Percentiles rank a stretch among this genome's conserved stretches.
phyloP scores from a whole-genome alignment of 1,140 invertebrate genomes.

The Chironomus tepperi region DNA sequence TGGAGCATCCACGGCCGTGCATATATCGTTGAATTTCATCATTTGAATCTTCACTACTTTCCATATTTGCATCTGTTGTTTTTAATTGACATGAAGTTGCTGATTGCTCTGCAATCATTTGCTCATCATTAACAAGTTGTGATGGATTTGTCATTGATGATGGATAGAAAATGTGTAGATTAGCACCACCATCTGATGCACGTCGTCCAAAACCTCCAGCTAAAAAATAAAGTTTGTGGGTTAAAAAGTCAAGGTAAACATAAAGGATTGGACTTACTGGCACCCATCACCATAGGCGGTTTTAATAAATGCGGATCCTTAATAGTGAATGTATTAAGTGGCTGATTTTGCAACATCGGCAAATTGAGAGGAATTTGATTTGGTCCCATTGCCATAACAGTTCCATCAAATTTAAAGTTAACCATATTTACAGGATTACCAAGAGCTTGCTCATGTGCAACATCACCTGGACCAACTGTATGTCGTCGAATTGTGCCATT shows the following conservation, averaged over 20 bases:
- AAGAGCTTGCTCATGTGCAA: slow-evolving; percentile 60
- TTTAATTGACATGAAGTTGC: slow-evolving; percentile 15
- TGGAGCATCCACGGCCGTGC: slow-evolving; percentile 55
- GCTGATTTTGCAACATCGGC: slow-evolving; percentile 63
- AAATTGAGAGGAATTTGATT: slow-evolving; percentile 63
- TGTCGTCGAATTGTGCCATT: slow-evolving; percentile 59
- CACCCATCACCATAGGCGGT: slow-evolving; percentile 79
- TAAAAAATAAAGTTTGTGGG: slow-evolving; percentile 32
- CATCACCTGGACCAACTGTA: slow-evolving; percentile 86
- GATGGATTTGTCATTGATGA: slow-evolving; percentile 32
- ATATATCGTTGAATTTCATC: slow-evolving; percentile 50
- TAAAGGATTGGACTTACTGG: slow-evolving; percentile 50
- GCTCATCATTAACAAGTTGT: slow-evolving; percentile 21
- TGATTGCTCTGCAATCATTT: slow-evolving; percentile 25
- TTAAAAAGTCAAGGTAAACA: background rate
- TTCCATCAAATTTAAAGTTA: slow-evolving; percentile 36
- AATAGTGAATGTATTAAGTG: slow-evolving; percentile 71
- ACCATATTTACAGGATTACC: slow-evolving; percentile 35
- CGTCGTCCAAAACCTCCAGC: slow-evolving; percentile 76
- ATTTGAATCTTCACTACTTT: slow-evolving; percentile 33
- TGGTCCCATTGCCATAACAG: slow-evolving; percentile 30
- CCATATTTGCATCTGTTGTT: slow-evolving; percentile 1
- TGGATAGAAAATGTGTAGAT: slow-evolving; percentile 72
- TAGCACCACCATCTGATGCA: slow-evolving; percentile 92
- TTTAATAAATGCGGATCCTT: slow-evolving; percentile 91